These are phyloP conservation scores for Lepisosteus osseus DNA, from an alignment of 2,113 vertebrate species.

Conservation along the genomic window DNA sequence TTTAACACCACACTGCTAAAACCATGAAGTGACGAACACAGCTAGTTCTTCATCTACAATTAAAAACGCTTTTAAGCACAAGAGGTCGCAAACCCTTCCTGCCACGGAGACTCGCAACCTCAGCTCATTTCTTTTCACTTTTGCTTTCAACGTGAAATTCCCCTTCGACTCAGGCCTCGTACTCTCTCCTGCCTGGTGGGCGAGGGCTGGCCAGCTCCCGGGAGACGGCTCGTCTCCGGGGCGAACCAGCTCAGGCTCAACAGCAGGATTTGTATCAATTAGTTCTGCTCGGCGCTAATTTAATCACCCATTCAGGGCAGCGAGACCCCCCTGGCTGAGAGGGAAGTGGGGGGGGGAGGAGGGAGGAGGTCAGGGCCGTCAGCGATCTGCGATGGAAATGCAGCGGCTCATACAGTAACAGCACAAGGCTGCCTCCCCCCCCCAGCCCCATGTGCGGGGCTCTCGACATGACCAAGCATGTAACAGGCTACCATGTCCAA, in stretches of 20 bases:
- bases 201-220: too few species aligned
- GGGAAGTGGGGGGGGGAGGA: neutral
- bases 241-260: neutral
- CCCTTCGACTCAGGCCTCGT: too few species aligned
- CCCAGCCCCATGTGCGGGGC: constrained; percentile 12
- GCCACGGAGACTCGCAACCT: neutral
- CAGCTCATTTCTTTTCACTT: neutral
- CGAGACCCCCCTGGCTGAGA: neutral
- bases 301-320: constrained; percentile 9
- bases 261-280: constrained; percentile 3
- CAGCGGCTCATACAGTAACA: constrained; percentile 12
- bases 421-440: constrained; percentile 9
- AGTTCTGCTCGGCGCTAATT: constrained; percentile 16
- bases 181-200: too few species aligned
- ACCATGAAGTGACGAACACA: too few species aligned
- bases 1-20: too few species aligned
- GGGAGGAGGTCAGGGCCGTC: neutral
- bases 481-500: constrained; percentile 29
- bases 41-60: too few species aligned
- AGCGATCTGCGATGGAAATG: neutral
- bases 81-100: neutral
- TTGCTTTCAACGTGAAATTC: neutral
- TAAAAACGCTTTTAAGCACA: too few species aligned
- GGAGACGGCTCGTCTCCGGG: neutral
- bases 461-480: constrained; percentile 30